These are phyloP conservation scores for Triplophysa rosa DNA, from an alignment of 2,113 vertebrate species.

Conservation along the genomic window DNA sequence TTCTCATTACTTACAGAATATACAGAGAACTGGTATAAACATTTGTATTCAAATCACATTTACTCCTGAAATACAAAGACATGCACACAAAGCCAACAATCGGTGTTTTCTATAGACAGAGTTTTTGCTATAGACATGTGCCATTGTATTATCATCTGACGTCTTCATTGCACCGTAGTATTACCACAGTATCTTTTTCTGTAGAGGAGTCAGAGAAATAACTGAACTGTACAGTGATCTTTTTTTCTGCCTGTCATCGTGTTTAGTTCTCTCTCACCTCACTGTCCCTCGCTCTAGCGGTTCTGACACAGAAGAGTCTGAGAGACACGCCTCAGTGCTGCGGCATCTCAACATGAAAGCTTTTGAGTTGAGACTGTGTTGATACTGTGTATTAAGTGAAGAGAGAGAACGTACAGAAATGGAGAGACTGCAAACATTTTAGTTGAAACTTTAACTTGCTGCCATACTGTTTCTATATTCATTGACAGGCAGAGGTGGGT, in stretches of 20 bases:
- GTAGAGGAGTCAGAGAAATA: background rate
- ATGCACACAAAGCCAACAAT: no score
- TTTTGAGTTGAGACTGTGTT: slow-evolving; percentile 1
- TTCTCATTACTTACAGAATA: no score
- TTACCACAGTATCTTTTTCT: background rate
- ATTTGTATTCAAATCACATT: no score
- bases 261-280: slow-evolving; percentile 1
- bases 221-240: slow-evolving; percentile 9
- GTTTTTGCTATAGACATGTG: no score
- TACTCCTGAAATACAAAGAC: no score
- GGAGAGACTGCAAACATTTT: background rate
- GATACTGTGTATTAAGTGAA: background rate
- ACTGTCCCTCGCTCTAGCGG: background rate
- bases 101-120: no score
- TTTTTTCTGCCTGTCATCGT: background rate
- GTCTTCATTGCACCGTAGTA: background rate
- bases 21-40: no score
- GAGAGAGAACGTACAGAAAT: background rate
- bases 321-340: slow-evolving; percentile 6
- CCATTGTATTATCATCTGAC: background rate
- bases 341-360: slow-evolving; percentile 13
- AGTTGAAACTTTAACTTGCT: background rate
- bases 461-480: background rate
- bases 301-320: slow-evolving; percentile 2
- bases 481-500: no score